These are phyloP conservation scores for Salmo trutta DNA, from an alignment of 2,797 vertebrate genomes.

Conservation along the genomic window DNA sequence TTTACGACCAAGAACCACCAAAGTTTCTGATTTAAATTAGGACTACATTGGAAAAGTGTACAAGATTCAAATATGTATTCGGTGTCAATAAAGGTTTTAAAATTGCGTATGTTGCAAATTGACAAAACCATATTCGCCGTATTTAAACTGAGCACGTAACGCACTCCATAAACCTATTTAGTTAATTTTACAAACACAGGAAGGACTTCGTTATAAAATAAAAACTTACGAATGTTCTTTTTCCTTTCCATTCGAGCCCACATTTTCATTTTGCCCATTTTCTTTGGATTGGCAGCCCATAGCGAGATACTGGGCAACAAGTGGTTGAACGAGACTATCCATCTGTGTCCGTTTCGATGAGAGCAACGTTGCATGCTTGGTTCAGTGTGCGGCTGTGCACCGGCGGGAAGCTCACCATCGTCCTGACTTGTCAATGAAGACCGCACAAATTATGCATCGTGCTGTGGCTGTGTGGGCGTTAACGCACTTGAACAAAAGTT, in stretches of 20 bases:
- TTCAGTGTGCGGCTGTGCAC: constrained; percentile 56
- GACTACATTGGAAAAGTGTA: background rate
- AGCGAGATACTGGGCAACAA: constrained; percentile 79
- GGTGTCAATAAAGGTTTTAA: background rate
- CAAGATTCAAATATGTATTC: background rate
- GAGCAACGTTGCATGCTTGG: constrained; percentile 66
- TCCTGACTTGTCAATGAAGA: constrained; percentile 66
- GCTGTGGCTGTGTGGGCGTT: constrained; percentile 66
- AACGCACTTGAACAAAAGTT: constrained; percentile 14
- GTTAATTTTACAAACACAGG: constrained; percentile 19
- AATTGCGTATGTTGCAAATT: background rate
- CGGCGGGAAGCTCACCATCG: constrained; percentile 62
- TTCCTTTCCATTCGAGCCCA: constrained; percentile 64
- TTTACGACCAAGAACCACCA: background rate
- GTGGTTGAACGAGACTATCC: constrained; percentile 79
- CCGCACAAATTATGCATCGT: constrained; percentile 63
- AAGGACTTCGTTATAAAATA: constrained; percentile 24
- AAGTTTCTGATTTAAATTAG: background rate
- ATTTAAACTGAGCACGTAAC: background rate
- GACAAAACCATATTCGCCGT: background rate
- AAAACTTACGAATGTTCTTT: constrained; percentile 74
- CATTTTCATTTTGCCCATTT: constrained; percentile 62
- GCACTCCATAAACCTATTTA: background rate
- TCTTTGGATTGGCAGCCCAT: constrained; percentile 76
- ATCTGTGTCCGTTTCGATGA: constrained; percentile 71